phyloP scores from a whole-genome alignment of 2,113 vertebrate genomes.

The Ameiurus melas region DNA sequence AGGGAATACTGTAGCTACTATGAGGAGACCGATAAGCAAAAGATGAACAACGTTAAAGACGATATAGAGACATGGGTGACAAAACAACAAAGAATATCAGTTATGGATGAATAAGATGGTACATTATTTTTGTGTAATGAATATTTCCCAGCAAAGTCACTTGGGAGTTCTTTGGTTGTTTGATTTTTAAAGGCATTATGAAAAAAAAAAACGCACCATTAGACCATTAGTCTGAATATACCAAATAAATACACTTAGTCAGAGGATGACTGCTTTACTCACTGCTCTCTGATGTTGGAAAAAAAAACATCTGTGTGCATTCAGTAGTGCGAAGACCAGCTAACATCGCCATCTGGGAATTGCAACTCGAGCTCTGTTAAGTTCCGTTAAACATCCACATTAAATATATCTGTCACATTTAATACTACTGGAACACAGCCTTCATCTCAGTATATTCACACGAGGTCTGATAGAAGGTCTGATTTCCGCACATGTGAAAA shows the following conservation, averaged over 20 bases:
- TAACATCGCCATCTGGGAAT: constrained; percentile 33
- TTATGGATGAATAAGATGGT: not conserved
- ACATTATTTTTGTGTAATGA: not conserved
- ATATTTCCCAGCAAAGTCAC: not conserved
- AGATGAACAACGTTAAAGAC: constrained; percentile 15
- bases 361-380: constrained; percentile 13
- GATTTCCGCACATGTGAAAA: constrained; percentile 28
- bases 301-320: constrained; percentile 24
- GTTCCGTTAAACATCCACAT: constrained; percentile 33
- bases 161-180: not conserved
- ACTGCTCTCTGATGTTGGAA: constrained; percentile 7
- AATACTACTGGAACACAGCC: not conserved
- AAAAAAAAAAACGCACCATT: not conserved
- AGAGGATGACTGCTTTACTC: not conserved
- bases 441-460: constrained; percentile 26
- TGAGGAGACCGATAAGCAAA: constrained; percentile 14
- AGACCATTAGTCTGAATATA: constrained; percentile 20
- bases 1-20: constrained; percentile 15
- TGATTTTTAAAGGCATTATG: not conserved
- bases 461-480: not conserved
- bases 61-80: constrained; percentile 23
- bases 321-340: constrained; percentile 35
- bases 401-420: constrained; percentile 36
- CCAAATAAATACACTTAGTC: not conserved
- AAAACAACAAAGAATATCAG: constrained; percentile 27